Evolutionary conservation across 2,888 invertebrate species (phyloP).

Genomic region (Trissolcus brochymenae): DNA sequence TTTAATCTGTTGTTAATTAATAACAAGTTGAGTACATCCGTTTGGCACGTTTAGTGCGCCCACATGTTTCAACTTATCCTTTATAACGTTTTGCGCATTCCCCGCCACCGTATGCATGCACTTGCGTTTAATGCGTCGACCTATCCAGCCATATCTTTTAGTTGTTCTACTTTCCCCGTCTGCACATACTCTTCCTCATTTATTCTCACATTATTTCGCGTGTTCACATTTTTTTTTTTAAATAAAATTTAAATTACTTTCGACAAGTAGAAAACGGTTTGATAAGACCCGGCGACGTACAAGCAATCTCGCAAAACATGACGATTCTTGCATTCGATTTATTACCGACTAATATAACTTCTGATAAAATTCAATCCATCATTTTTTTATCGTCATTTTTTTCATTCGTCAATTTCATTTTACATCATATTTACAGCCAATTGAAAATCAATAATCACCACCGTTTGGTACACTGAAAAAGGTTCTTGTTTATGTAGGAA

Average conservation of each 20-base stretch:
- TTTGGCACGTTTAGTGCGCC: constrained; percentile 6
- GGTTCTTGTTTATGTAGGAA: too few relatives aligned
- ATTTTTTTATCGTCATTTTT: too few relatives aligned
- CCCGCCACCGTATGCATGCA: constrained; percentile 4
- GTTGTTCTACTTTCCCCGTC: constrained; percentile 48
- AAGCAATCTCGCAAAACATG: too few relatives aligned
- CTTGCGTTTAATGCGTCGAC: constrained; percentile 24
- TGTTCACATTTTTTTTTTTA: constrained; percentile 26
- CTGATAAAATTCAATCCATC: too few relatives aligned
- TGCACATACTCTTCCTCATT: constrained; percentile 41
- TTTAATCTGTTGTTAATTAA: constrained; percentile 6
- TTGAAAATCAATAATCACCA: too few relatives aligned
- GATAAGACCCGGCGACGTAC: not conserved
- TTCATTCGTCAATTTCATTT: too few relatives aligned
- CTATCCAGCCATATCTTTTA: constrained; percentile 39
- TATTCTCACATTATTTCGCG: constrained; percentile 39
- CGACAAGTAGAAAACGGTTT: constrained; percentile 16
- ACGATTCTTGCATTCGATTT: too few relatives aligned
- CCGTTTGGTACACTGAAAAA: too few relatives aligned
- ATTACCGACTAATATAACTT: too few relatives aligned
- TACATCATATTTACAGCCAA: too few relatives aligned
- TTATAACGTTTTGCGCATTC: constrained; percentile 12
- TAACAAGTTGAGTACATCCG: not conserved
- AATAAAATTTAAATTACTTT: constrained; percentile 6
- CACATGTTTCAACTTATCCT: constrained; percentile 19